phyloP scores from a whole-genome alignment of 2,888 invertebrate genomes.

The Urechis unicinctus region DNA sequence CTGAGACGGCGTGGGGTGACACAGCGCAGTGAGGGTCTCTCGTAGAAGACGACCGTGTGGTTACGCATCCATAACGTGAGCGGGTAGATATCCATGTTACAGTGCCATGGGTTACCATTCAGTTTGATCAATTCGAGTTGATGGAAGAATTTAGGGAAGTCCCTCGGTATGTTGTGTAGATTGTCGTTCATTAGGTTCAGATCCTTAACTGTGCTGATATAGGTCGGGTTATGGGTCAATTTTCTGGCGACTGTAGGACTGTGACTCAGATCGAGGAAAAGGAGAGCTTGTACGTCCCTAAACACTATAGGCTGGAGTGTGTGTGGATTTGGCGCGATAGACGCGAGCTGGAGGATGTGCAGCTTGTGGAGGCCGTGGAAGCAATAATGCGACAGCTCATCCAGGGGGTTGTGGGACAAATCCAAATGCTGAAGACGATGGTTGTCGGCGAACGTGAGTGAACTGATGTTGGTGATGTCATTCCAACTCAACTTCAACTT shows the following conservation, averaged over 20 bases:
- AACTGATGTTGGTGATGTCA: conserved; percentile 10
- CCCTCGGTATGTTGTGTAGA: conserved; percentile 62
- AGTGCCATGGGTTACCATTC: conserved; percentile 67
- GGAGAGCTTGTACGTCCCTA: conserved; percentile 19
- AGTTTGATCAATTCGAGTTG: conserved; percentile 64
- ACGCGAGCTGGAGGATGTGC: conserved; percentile 20
- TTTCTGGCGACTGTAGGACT: conserved; percentile 16
- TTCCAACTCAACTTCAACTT: conserved; percentile 20
- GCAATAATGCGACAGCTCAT: conserved; percentile 8
- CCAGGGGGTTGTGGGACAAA: conserved; percentile 25
- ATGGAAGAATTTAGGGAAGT: conserved; percentile 65
- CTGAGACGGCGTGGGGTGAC: conserved; percentile 36
- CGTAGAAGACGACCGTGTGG: conserved; percentile 51
- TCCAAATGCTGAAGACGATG: conserved; percentile 19
- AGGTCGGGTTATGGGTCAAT: conserved; percentile 8
- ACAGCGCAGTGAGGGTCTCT: conserved; percentile 50
- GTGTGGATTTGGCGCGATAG: conserved; percentile 11
- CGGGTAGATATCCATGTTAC: conserved; percentile 52
- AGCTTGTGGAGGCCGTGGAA: conserved; percentile 20
- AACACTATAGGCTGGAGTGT: conserved; percentile 11
- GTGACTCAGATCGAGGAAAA: conserved; percentile 26
- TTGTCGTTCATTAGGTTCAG: conserved; percentile 64
- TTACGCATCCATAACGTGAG: conserved; percentile 58
- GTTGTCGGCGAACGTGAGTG: conserved; percentile 11
- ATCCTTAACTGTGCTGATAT: conserved; percentile 38